These are phyloP conservation scores for Agrotis segetum DNA, from an alignment of 2,888 invertebrate genomes.

Conservation along the genomic window DNA sequence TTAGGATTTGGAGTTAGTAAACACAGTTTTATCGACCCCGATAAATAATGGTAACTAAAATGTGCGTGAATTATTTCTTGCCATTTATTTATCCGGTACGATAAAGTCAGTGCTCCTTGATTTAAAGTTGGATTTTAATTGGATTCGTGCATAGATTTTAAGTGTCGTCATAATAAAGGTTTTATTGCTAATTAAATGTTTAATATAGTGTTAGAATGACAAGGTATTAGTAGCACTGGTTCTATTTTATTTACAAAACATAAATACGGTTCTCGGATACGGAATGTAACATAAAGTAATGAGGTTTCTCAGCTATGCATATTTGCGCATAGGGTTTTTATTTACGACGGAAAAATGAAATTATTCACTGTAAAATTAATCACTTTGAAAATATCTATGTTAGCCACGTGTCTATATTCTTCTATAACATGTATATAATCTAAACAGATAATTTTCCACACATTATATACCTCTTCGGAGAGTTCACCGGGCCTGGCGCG, in stretches of 20 bases:
- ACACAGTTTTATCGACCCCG: slow-evolving; percentile 28
- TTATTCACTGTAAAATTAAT: slow-evolving; percentile 80
- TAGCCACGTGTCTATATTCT: slow-evolving; percentile 86
- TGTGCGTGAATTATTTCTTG: neutral
- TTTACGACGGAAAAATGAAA: slow-evolving; percentile 51
- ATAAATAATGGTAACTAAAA: slow-evolving; percentile 29
- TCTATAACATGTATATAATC: slow-evolving; percentile 85
- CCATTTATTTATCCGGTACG: slow-evolving; percentile 35
- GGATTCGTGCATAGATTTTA: slow-evolving; percentile 71
- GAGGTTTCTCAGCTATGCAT: slow-evolving; percentile 40
- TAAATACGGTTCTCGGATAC: slow-evolving; percentile 42
- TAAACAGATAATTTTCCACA: slow-evolving; percentile 89
- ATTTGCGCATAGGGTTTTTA: slow-evolving; percentile 51
- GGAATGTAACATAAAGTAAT: slow-evolving; percentile 48
- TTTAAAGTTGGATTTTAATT: slow-evolving; percentile 66
- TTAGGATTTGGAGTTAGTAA: slow-evolving; percentile 38
- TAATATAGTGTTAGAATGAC: slow-evolving; percentile 78
- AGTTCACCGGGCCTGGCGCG: slow-evolving; percentile 95
- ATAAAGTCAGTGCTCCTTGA: slow-evolving; percentile 32
- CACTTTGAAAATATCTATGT: slow-evolving; percentile 84
- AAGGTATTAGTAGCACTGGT: slow-evolving; percentile 79
- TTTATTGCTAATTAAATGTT: slow-evolving; percentile 58
- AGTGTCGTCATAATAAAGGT: slow-evolving; percentile 49
- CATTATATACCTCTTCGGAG: slow-evolving; percentile 92
- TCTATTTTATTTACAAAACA: slow-evolving; percentile 65